Evolutionary conservation across 2,888 invertebrate genomes (phyloP), one percentile per base, ranked within the genome.

Genomic region (Trichacis sp.): DNA sequence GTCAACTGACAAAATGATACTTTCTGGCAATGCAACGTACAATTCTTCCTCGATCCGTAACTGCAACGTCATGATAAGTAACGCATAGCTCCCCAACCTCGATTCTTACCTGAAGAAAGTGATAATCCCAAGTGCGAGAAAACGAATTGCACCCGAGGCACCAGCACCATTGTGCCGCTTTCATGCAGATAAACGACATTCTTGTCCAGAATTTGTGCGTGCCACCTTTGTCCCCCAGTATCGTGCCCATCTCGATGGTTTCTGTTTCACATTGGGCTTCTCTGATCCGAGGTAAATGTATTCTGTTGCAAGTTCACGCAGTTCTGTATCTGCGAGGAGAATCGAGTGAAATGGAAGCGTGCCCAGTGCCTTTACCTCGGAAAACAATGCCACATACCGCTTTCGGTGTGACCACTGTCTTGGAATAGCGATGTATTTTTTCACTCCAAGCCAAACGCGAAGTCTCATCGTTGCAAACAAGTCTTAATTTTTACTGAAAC

Each of bases 71-170:
- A n/a, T n/a, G n/a, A n/a, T n/a, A n/a, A n/a, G n/a, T n/a, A n/a
- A n/a, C n/a, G n/a, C n/a, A n/a, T n/a, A n/a, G n/a, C n/a, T n/a
- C n/a, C n/a, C n/a, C n/a, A n/a, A n/a, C n/a, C n/a, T n/a, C n/a
- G n/a, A n/a, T n/a, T n/a, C n/a, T n/a, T 36, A 33, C 15, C 50
- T n/a, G 20, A 48, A 62, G 55, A 47, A 59, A 54, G 51, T 52
- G 62, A 61, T 67, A 67, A 67, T 67, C 57, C 56, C 58, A 62
- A 58, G 62, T 55, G 62, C 51, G 52, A 58, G 62, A 50, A 51
- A 51, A 20, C 40, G 45, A 53, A 58, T 62, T 48, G 43, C 57
- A n/a, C 11, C 4, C 19, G n/a, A 15, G 14, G 40, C 8, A 40
- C 15, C 40, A 15, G 5, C 11, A 11, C 43, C 43, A 48, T 48